Evolutionary conservation across 2,888 invertebrate species (phyloP), one percentile per base, ranked within the genome.

Genomic region (Campoplex nolae): DNA sequence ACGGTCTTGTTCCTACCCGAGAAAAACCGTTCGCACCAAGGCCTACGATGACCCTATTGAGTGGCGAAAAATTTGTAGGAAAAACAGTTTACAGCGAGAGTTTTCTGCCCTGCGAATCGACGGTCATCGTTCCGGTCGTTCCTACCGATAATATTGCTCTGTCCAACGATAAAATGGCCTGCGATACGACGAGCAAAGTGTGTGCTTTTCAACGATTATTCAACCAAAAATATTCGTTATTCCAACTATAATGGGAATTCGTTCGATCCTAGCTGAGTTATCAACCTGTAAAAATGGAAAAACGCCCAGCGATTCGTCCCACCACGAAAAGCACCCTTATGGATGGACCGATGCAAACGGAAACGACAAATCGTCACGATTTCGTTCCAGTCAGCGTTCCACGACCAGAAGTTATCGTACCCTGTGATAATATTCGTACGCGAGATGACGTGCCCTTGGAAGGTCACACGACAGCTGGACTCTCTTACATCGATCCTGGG

Each of bases 161-260:
- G 11, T 90, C 93, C 0, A 86, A 91, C 35, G 89, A 91, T 13
- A 92, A 89, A 88, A 94, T 94, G 92, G 77, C 89, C 2, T 74
- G 88, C 18, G 92, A 93, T 28, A 95, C 95, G 6, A 94, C 94
- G 0, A 94, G 84, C 84, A 94, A 94, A 91, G 95, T 95, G 18
- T 51, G 51, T 51, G 38, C 4, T 6, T 18, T n/a, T 51, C 7
- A n/a, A 4, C 18, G 51, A 51, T 51, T 6, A 51, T n/a, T 18
- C 4, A 7, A 18, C 7, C 56, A 62, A 6, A 16, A 13, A 9
- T 62, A 1, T 32, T 62, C 32, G 4, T 42, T 38, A 38, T 18
- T 71, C 74, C 81, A 54, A 74, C 45, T 77, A 74, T 84, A 62
- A 56, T 48, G 28, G 75, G 32, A 73, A 65, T 78, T 58, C 42